Conservation (phyloP, 2,113 vertebrate genomes). For the Nerophis lumbriciformis region DNA sequence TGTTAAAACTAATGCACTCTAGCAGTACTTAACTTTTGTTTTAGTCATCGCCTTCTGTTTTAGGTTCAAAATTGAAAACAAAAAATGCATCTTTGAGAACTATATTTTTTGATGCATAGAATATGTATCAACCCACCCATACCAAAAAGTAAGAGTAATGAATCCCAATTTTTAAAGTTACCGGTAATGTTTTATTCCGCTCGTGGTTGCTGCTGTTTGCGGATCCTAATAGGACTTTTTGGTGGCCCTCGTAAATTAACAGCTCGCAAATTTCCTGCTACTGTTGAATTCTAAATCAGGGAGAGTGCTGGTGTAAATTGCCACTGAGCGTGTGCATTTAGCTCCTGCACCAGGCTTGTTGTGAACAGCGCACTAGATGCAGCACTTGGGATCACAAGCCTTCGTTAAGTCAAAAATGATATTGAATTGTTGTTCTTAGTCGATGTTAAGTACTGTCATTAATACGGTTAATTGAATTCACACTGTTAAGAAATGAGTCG, state of each 20-base stretch:
- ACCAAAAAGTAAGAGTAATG: slow-evolving; percentile 55
- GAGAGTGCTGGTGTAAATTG: slow-evolving; percentile 39
- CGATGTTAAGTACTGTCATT: slow-evolving; percentile 47
- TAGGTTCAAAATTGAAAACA: slow-evolving; percentile 15
- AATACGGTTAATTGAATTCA: slow-evolving; percentile 51
- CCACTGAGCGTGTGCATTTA: slow-evolving; percentile 48
- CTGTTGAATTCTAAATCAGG: slow-evolving; percentile 45
- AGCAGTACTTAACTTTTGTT: slow-evolving; percentile 14
- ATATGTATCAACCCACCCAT: slow-evolving; percentile 70
- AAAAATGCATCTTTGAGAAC: slow-evolving; percentile 26
- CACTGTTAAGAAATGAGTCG: slow-evolving; percentile 56
- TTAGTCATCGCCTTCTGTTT: neutral
- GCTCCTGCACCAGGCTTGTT: slow-evolving; percentile 23
- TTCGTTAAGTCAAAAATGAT: slow-evolving; percentile 16
- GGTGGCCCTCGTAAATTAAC: slow-evolving; percentile 18
- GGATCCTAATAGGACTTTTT: slow-evolving; percentile 59
- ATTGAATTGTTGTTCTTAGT: slow-evolving; percentile 52
- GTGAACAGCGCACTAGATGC: slow-evolving; percentile 15
- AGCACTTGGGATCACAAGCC: neutral
- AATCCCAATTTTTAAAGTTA: slow-evolving; percentile 39
- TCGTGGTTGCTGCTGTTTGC: slow-evolving; percentile 42
- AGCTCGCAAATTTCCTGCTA: slow-evolving; percentile 34
- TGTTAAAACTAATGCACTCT: slow-evolving; percentile 38
- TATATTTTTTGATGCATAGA: slow-evolving; percentile 35
- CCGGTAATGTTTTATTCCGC: slow-evolving; percentile 55